Conservation (phyloP, 1,140 invertebrate genomes). For the Papilio dardanus region DNA sequence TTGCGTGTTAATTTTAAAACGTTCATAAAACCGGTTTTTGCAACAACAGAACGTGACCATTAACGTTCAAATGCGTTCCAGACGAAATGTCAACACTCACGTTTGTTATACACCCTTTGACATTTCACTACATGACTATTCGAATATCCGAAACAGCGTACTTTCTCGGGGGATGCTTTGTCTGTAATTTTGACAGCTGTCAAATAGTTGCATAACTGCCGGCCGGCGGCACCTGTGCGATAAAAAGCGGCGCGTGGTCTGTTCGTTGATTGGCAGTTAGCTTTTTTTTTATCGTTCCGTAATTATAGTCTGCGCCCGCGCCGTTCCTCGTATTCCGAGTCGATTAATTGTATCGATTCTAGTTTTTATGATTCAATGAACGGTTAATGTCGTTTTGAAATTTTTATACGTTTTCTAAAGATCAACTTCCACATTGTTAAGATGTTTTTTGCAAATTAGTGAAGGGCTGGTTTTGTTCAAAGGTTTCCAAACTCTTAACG, state of each 20-base stretch:
- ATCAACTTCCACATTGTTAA: conserved; percentile 16
- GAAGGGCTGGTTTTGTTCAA: too few species aligned
- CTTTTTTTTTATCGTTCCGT: conserved; percentile 14
- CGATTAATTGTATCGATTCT: conserved; percentile 25
- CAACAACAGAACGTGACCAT: conserved; percentile 10
- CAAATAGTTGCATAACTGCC: conserved; percentile 49
- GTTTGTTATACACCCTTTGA: conserved; percentile 43
- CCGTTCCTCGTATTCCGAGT: conserved; percentile 5
- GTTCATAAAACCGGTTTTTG: conserved; percentile 30
- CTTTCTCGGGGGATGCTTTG: conserved; percentile 42
- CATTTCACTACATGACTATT: conserved; percentile 43
- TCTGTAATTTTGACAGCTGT: conserved; percentile 52
- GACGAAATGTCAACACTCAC: conserved; percentile 37
- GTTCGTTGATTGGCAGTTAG: conserved; percentile 23
- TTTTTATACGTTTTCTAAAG: conserved; percentile 16
- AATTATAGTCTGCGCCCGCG: conserved; percentile 18
- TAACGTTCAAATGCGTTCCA: conserved; percentile 13
- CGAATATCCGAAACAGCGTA: conserved; percentile 31
- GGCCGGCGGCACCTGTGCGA: conserved; percentile 47
- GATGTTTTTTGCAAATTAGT: neutral
- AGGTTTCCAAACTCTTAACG: too few species aligned
- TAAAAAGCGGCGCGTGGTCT: conserved; percentile 25
- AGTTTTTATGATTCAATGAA: conserved; percentile 19
- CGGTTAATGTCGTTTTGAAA: conserved; percentile 6
- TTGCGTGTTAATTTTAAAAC: conserved; percentile 23